These are phyloP conservation scores for Oscheius sp. DNA, from an alignment of 2,888 invertebrate species.

Conservation along the genomic window DNA sequence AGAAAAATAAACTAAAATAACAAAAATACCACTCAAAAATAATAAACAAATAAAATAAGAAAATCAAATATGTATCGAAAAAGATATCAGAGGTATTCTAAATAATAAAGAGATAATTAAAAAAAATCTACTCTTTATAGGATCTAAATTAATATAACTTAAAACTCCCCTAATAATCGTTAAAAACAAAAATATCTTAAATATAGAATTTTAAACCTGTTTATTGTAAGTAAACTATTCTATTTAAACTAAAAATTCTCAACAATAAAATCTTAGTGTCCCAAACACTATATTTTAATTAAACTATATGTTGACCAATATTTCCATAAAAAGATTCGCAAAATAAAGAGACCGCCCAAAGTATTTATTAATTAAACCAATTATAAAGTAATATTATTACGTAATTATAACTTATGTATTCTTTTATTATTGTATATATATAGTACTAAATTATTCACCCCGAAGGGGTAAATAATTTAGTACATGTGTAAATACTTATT, in stretches of 20 bases:
- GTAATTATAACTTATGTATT: conserved; percentile 29
- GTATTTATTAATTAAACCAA: conserved; percentile 9
- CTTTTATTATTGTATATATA: too few species aligned
- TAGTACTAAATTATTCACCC: conserved; percentile 34
- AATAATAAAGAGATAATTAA: conserved; percentile 58
- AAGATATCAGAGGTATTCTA: conserved; percentile 50
- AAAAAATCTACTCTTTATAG: conserved; percentile 61
- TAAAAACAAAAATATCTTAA: conserved; percentile 52
- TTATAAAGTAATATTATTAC: conserved; percentile 10
- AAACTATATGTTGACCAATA: conserved; percentile 54
- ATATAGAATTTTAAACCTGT: conserved; percentile 59
- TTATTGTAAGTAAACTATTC: conserved; percentile 64
- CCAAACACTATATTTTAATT: conserved; percentile 63
- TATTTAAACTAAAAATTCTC: conserved; percentile 63
- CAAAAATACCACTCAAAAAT: conserved; percentile 63
- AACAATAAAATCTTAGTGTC: conserved; percentile 55
- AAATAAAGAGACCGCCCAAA: not conserved
- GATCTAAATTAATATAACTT: conserved; percentile 56
- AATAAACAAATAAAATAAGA: conserved; percentile 64
- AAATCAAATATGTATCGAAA: conserved; percentile 55
- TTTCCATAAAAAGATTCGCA: too few species aligned
- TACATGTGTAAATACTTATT: conserved; percentile 16
- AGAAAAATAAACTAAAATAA: conserved; percentile 63
- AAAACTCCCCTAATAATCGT: conserved; percentile 51
- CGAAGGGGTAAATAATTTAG: conserved; percentile 10